phyloP scores from a whole-genome alignment of 2,797 vertebrate genomes.

The Darevskia mixta region DNA sequence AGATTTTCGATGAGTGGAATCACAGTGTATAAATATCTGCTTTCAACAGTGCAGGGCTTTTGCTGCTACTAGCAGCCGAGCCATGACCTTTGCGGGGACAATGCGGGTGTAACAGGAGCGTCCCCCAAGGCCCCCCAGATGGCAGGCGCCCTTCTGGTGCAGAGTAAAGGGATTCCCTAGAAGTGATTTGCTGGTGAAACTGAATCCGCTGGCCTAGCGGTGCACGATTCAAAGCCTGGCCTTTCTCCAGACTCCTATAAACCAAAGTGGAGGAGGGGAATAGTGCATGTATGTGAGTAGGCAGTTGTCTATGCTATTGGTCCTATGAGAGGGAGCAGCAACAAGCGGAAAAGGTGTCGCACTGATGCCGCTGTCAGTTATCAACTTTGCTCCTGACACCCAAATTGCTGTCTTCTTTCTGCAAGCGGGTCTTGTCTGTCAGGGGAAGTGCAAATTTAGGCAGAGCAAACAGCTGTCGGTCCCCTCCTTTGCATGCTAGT shows the following conservation, averaged over 20 bases:
- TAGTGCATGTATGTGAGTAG: neutral
- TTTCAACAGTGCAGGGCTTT: neutral
- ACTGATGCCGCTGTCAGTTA: neutral
- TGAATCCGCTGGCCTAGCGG: neutral
- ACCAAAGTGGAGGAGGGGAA: neutral
- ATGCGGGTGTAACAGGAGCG: neutral
- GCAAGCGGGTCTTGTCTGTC: neutral
- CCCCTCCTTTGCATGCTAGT: neutral
- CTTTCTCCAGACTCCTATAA: neutral
- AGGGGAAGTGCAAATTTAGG: conserved; percentile 33
- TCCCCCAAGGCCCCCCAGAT: neutral
- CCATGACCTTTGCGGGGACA: conserved; percentile 16
- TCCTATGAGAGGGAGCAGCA: neutral
- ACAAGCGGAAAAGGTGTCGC: neutral
- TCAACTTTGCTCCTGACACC: conserved; percentile 19
- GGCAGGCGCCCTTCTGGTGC: neutral
- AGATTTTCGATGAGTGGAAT: neutral
- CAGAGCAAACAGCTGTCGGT: conserved; percentile 28
- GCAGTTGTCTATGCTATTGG: neutral
- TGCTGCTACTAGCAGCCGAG: neutral
- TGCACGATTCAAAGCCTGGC: neutral
- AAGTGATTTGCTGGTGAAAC: conserved; percentile 27
- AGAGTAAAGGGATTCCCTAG: conserved; percentile 16
- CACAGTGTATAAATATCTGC: too few relatives aligned
- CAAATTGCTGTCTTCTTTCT: conserved; percentile 14